Percentiles rank a stretch among this genome's conserved stretches.
phyloP scores from a whole-genome alignment of 2,797 vertebrate species.

The Eospalax fontanierii region DNA sequence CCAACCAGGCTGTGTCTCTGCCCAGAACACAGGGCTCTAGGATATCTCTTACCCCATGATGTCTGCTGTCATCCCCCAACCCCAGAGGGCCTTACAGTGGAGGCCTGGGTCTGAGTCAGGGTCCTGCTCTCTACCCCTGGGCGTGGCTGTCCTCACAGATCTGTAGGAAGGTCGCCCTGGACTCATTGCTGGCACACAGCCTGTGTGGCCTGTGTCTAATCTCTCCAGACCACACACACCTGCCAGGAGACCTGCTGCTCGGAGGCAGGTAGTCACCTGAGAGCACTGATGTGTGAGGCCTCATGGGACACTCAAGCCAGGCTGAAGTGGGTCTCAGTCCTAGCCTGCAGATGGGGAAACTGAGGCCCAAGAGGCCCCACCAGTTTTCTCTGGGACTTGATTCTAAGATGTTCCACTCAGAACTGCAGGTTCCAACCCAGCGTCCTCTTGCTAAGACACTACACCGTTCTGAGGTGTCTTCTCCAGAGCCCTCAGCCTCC shows the following conservation, averaged over 20 bases:
- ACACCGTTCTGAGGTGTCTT: fast-evolving
- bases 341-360: background rate
- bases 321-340: background rate
- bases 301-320: fast-evolving
- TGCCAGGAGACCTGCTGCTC: fast-evolving
- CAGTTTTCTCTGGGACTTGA: background rate
- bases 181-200: background rate
- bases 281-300: fast-evolving
- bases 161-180: background rate
- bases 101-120: background rate
- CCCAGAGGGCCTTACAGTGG: background rate
- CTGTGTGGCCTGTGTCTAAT: background rate
- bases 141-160: background rate
- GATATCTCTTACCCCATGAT: background rate
- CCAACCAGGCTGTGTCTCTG: background rate
- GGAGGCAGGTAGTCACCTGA: fast-evolving
- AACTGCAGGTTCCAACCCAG: fast-evolving
- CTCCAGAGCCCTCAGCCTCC: too few species aligned
- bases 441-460: fast-evolving
- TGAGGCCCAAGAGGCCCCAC: fast-evolving
- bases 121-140: background rate
- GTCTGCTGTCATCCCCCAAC: conserved; percentile 50
- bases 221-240: fast-evolving
- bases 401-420: background rate
- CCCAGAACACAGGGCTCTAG: background rate